Evolutionary conservation across 1,140 invertebrate genomes (phyloP).

Genomic region (Lysiphlebus fabarum): DNA sequence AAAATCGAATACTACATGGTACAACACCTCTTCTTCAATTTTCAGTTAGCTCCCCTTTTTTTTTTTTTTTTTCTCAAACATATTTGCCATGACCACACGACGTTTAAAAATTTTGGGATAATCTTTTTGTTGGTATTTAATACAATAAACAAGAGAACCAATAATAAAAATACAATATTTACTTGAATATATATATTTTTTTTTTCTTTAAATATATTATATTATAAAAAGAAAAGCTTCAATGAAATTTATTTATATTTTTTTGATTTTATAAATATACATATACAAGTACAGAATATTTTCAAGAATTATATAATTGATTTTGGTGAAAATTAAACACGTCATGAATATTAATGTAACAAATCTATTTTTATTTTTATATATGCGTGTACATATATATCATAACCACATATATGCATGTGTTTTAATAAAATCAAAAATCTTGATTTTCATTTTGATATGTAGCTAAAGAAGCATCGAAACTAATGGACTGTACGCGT

Average conservation of each 20-base stretch:
- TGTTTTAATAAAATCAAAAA: background rate
- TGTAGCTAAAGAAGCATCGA: conserved; percentile 19
- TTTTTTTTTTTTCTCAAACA: conserved; percentile 10
- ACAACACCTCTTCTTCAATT: conserved; percentile 31
- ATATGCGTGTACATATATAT: no score
- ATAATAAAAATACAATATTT: no score
- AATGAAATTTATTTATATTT: no score
- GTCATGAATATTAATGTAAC: no score
- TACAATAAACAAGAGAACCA: conserved; percentile 2
- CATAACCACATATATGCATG: background rate
- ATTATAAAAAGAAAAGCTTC: no score
- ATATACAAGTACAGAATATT: no score
- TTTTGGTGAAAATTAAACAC: no score
- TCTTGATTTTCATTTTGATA: background rate
- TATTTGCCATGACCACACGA: conserved; percentile 8
- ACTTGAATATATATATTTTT: no score
- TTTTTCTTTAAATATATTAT: no score
- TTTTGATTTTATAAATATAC: no score
- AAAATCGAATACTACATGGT: conserved; percentile 43
- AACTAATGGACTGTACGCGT: conserved; percentile 20
- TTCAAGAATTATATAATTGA: no score
- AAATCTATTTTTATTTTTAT: no score
- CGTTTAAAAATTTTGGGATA: conserved; percentile 25
- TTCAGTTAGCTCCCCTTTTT: background rate
- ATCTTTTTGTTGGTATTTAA: conserved; percentile 20